These are phyloP conservation scores for Syndactyla subalaris DNA, from an alignment of 2,797 vertebrate species.

Conservation along the genomic window DNA sequence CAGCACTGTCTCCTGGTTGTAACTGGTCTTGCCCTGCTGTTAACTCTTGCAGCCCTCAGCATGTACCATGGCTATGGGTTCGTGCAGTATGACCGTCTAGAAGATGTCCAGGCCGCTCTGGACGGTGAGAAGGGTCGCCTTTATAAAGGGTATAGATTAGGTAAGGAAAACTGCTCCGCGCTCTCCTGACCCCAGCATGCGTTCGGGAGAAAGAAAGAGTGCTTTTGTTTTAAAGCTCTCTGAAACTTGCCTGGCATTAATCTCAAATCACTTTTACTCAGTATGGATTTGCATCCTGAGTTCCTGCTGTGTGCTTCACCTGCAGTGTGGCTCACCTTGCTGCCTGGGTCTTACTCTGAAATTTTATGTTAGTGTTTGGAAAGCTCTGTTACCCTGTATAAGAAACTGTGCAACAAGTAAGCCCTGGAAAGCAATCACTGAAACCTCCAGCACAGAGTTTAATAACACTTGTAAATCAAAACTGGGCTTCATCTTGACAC, in stretches of 20 bases:
- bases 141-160: conserved; percentile 93
- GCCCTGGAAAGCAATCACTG: not conserved
- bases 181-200: conserved; percentile 56
- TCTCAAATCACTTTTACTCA: not conserved
- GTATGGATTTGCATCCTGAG: not conserved
- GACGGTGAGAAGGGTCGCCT: conserved; percentile 87
- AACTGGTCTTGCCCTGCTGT: conserved; percentile 70
- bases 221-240: conserved; percentile 28
- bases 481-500: not conserved
- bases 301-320: not conserved
- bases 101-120: conserved; percentile 91
- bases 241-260: not conserved
- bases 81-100: conserved; percentile 87
- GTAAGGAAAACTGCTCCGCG: conserved; percentile 78
- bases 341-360: not conserved
- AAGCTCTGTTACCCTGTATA: not conserved
- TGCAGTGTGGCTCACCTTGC: not conserved
- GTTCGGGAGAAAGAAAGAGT: not conserved
- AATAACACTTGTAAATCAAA: not conserved
- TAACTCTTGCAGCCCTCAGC: conserved; percentile 88
- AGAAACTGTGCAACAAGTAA: not conserved
- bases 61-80: conserved; percentile 91
- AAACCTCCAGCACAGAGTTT: not conserved
- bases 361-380: not conserved
- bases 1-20: conserved; percentile 5